These are phyloP conservation scores for Tenthredo distinguenda DNA, from an alignment of 2,888 invertebrate species.

Conservation along the genomic window DNA sequence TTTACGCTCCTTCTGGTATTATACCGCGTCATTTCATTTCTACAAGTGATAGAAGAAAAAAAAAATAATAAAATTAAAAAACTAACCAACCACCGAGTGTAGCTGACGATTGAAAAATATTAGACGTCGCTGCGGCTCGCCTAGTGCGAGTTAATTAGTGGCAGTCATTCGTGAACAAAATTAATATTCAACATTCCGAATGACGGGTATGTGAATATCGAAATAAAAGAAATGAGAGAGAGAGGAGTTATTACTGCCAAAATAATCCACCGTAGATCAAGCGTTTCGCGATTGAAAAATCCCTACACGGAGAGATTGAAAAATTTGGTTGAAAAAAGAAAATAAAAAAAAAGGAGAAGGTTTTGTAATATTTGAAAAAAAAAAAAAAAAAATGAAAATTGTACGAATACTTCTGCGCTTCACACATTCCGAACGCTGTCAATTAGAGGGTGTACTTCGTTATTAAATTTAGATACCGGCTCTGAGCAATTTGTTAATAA, in stretches of 20 bases:
- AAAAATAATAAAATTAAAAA: too few species aligned
- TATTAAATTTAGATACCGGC: not conserved
- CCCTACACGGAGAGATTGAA: not conserved
- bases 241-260: not conserved
- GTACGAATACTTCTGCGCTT: not conserved
- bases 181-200: slow-evolving; percentile 8
- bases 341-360: not conserved
- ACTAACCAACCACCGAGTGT: not conserved
- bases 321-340: not conserved
- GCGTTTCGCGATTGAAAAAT: not conserved
- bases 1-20: not conserved
- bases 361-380: not conserved
- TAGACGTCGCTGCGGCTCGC: not conserved
- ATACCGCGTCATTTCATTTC: not conserved
- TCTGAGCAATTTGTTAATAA: slow-evolving; percentile 34
- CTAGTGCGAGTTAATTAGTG: slow-evolving; percentile 13
- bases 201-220: not conserved
- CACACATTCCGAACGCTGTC: slow-evolving; percentile 10
- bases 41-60: too few species aligned
- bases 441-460: not conserved
- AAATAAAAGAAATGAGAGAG: not conserved
- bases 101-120: slow-evolving; percentile 43
- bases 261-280: not conserved
- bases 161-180: slow-evolving; percentile 9
- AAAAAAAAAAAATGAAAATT: not conserved